Conservation (phyloP, 2,113 vertebrate species). For the Leptodactylus fuscus region DNA sequence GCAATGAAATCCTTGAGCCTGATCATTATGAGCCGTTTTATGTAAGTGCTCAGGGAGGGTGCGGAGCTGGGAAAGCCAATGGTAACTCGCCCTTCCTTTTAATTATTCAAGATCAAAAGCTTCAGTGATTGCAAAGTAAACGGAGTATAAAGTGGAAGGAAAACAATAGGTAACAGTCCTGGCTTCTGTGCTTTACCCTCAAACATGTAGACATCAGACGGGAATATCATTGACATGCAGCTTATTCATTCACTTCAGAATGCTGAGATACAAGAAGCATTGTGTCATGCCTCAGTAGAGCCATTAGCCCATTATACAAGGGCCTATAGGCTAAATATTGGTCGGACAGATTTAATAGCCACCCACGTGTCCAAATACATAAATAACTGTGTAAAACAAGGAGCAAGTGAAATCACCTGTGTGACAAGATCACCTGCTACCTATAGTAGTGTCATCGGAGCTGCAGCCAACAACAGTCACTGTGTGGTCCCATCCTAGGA, state of each 20-base stretch:
- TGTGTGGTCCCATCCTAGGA: too few species aligned
- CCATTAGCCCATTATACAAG: background rate
- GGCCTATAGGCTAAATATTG: background rate
- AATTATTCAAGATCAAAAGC: conserved; percentile 21
- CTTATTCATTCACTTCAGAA: background rate
- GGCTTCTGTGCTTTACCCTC: background rate
- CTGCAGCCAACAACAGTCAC: background rate
- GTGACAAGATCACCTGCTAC: background rate
- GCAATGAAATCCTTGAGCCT: conserved; percentile 48
- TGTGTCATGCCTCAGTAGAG: background rate
- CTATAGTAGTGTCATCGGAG: background rate
- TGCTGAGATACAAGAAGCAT: background rate
- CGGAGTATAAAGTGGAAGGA: background rate
- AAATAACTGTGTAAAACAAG: background rate
- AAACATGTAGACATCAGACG: background rate
- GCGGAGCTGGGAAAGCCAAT: conserved; percentile 32
- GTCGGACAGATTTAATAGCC: background rate
- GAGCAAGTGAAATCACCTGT: background rate
- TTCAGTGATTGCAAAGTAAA: background rate
- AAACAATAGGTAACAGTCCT: background rate
- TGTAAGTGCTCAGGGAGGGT: conserved; percentile 37
- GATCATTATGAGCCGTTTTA: conserved; percentile 61
- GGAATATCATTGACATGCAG: background rate
- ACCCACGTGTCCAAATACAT: background rate
- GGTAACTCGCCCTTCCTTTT: background rate